Evolutionary conservation across 2,888 invertebrate species (phyloP).

Genomic region (Drosophila diplacantha): DNA sequence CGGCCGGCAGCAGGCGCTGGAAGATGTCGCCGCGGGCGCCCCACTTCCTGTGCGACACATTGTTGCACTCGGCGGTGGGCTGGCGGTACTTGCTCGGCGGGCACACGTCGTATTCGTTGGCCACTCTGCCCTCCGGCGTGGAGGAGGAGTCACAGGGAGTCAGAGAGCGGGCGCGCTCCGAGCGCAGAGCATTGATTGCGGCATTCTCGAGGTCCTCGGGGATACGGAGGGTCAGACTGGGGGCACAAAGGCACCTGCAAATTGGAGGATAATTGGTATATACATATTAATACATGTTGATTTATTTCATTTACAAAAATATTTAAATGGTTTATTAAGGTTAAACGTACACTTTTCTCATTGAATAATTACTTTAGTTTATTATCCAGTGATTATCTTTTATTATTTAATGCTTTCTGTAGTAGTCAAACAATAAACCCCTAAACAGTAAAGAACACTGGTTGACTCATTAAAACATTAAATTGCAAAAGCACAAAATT

Average conservation of each 20-base stretch:
- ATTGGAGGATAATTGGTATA: neutral
- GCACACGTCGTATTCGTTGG: slow-evolving; percentile 78
- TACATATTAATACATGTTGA: too few species aligned
- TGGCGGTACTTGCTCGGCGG: slow-evolving; percentile 90
- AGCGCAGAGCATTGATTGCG: slow-evolving; percentile 66
- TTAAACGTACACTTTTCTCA: too few species aligned
- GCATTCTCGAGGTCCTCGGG: slow-evolving; percentile 73
- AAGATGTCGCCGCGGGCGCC: slow-evolving; percentile 89
- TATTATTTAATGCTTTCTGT: neutral
- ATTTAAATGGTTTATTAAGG: too few species aligned
- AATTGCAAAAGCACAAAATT: neutral
- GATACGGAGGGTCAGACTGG: slow-evolving; percentile 64
- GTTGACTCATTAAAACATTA: neutral
- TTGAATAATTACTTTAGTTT: too few species aligned
- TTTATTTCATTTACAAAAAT: too few species aligned
- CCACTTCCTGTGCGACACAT: slow-evolving; percentile 90
- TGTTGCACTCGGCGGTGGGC: slow-evolving; percentile 91
- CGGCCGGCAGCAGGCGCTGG: slow-evolving; percentile 84
- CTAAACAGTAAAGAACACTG: neutral
- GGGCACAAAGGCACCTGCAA: slow-evolving; percentile 68
- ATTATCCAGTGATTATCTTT: too few species aligned
- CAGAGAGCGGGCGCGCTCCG: slow-evolving; percentile 67
- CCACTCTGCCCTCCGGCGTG: slow-evolving; percentile 34
- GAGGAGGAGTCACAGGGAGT: slow-evolving; percentile 53
- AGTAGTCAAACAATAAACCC: neutral